phyloP scores from a whole-genome alignment of 1,140 invertebrate genomes.

The Xylocopa sonorina region DNA sequence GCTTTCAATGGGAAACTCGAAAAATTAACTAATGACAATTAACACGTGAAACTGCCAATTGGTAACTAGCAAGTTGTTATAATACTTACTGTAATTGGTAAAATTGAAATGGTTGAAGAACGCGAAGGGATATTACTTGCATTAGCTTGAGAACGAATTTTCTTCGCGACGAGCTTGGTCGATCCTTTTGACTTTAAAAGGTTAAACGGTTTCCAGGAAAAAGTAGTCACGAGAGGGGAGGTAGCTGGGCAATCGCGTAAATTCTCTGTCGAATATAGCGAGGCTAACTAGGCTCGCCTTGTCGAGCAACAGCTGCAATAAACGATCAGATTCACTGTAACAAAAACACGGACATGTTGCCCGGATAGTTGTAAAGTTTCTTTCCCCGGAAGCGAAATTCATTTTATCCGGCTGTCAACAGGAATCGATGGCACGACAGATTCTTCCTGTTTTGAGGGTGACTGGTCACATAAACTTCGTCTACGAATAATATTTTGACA shows the following conservation, averaged over 20 bases:
- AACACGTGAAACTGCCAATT: too few relatives aligned
- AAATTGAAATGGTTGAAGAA: background rate
- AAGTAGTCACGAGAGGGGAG: background rate
- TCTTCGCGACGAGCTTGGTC: background rate
- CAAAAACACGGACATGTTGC: slow-evolving; percentile 32
- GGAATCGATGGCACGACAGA: slow-evolving; percentile 49
- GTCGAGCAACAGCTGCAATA: background rate
- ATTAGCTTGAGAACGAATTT: background rate
- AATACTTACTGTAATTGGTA: too few relatives aligned
- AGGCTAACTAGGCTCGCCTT: background rate
- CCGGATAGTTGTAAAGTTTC: slow-evolving; percentile 68
- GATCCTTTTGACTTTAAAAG: background rate
- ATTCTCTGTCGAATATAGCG: background rate
- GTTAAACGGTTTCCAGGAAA: background rate
- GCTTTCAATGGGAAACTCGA: too few relatives aligned
- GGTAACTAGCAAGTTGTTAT: too few relatives aligned
- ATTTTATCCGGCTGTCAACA: slow-evolving; percentile 34
- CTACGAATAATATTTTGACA: slow-evolving; percentile 44
- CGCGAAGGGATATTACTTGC: too few relatives aligned
- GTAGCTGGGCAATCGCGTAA: background rate
- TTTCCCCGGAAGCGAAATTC: slow-evolving; percentile 53
- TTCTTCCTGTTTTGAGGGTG: slow-evolving; percentile 62
- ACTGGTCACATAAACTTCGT: slow-evolving; percentile 20
- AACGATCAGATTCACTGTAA: slow-evolving; percentile 11
- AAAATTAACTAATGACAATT: too few relatives aligned